Percentiles rank a stretch among this genome's conserved stretches.
Conservation (phyloP, 2,888 invertebrate genomes). For the Nyleta sp. region DNA sequence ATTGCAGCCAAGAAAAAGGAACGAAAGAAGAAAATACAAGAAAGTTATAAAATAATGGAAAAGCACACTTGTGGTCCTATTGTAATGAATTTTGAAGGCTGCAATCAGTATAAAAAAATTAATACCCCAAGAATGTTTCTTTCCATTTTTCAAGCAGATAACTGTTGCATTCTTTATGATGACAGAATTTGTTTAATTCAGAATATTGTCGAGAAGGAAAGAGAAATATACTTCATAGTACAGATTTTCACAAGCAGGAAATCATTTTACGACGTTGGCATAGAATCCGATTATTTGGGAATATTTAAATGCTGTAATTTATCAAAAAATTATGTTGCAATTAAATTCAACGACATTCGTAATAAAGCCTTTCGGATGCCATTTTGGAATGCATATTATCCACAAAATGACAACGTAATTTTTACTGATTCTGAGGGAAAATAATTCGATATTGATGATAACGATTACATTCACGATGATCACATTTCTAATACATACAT, state of each 20-base stretch:
- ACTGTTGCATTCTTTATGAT: neutral
- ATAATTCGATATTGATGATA: no score
- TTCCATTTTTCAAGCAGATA: neutral
- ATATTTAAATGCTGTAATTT: conserved; percentile 7
- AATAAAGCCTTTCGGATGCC: conserved; percentile 10
- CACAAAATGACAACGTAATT: neutral
- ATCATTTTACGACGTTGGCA: conserved; percentile 11
- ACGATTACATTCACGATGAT: no score
- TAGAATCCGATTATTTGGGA: neutral
- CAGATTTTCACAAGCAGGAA: neutral
- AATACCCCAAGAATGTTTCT: neutral
- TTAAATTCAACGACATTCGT: neutral
- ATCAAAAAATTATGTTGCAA: neutral
- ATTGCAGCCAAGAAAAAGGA: neutral
- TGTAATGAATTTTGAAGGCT: neutral
- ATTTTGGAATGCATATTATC: conserved; percentile 18
- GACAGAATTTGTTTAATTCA: neutral
- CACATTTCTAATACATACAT: no score
- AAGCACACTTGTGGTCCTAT: neutral
- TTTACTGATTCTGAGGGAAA: no score
- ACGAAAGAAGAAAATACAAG: neutral
- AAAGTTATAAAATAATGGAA: neutral
- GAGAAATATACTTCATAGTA: conserved; percentile 1
- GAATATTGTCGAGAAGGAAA: neutral
- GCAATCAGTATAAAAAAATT: conserved; percentile 4